Base-by-base conservation (phyloP, 2,888 invertebrate genomes). In the Brachyptera risi region DNA sequence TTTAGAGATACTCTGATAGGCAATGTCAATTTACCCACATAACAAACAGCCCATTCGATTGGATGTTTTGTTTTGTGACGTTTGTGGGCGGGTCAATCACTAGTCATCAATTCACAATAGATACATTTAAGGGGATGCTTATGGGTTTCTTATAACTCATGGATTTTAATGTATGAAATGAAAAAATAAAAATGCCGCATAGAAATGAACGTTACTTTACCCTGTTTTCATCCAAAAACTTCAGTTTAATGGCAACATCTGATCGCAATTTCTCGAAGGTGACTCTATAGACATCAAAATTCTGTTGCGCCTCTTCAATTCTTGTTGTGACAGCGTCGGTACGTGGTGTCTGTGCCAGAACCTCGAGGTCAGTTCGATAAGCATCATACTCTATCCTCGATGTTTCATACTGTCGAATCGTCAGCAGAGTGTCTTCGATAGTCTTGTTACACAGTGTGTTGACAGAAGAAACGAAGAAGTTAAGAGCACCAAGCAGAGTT, bases 371-470 rank as follows among this genome's bases (percentile, higher is more conserved):
- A 73, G 90, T 89, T 73, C 97, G 88, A 77, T 97, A 96, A 51
- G 98, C 98, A 81, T 99, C 98, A 76, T 93, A 98, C 76, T 98
- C 97, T 75, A 98, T 87, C 75, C 96, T 82, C 37, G 90, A 84
- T 63, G 82, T 81, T 78, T 91, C 90, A 73, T 88, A 90, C 70
- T 86, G 83, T 70, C 85, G 82, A 64, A 91, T 84, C 59, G 90
- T 91, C 64, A 86, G 78, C 67, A 91, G 76, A 1, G 90, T 97
- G 76, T 99, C 98, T 75, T 97, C 96, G 75, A 99, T 98, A 44
- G 97, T 98, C 79, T 96, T 96, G 79, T 96, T 90, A 77, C 96
- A 93, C 70, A 99, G 82, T 17, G 98, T 99, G 77, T 92, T 90
- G 58, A 99, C 90, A 26, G 96, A 92, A 56, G 92, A 95, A 71